A percentile compares a stretch with the other conserved stretches of the same genome.
phyloP scores from a whole-genome alignment of 1,140 invertebrate genomes.

The Bombyx mandarina region DNA sequence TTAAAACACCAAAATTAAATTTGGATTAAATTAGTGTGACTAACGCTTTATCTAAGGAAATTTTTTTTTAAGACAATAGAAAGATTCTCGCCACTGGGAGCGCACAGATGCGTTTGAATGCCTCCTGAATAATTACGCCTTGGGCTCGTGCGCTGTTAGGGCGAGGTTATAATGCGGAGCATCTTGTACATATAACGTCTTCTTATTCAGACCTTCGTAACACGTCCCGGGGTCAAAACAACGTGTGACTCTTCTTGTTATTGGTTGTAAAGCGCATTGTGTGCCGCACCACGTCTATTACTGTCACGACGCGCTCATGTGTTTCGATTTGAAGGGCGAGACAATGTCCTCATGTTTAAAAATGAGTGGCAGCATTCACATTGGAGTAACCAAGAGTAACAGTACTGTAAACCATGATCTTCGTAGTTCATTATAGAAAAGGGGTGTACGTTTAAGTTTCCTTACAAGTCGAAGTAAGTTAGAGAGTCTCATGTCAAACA shows the following conservation, averaged over 20 bases:
- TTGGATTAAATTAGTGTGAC: constrained; percentile 2
- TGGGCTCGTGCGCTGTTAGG: constrained; percentile 22
- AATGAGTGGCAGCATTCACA: no score
- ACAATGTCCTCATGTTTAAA: no score
- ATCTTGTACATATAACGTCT: no score
- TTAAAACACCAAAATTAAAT: neutral
- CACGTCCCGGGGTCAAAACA: no score
- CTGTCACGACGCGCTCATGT: no score
- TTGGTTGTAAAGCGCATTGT: no score
- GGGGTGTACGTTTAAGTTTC: constrained; percentile 17
- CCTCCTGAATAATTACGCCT: constrained; percentile 60
- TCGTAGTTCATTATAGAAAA: constrained; percentile 2
- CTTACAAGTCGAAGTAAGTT: constrained; percentile 36
- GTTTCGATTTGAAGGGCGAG: no score
- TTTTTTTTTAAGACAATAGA: constrained; percentile 53
- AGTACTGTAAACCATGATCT: neutral
- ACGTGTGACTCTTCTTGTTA: no score
- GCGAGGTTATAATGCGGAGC: neutral
- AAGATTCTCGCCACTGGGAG: constrained; percentile 38
- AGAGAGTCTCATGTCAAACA: constrained; percentile 47
- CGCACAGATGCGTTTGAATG: constrained; percentile 51
- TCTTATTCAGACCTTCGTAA: no score
- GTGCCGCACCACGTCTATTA: no score
- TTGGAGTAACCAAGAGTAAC: no score
- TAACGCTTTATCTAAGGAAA: constrained; percentile 15